These are phyloP conservation scores for Forbesichthys papilliferus DNA, from an alignment of 2,113 vertebrate genomes.

Conservation along the genomic window DNA sequence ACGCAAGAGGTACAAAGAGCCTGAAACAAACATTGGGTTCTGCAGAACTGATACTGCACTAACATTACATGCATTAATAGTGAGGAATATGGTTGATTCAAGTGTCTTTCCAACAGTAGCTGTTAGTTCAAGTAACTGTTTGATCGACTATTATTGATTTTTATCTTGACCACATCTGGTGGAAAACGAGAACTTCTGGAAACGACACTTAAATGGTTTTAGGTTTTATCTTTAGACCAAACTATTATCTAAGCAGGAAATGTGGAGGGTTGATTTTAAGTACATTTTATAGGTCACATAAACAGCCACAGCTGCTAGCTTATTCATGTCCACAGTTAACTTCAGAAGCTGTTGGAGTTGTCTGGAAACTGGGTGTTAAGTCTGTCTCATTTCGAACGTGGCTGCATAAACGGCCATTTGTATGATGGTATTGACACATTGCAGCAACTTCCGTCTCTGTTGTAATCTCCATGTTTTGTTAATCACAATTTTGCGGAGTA, in stretches of 20 bases:
- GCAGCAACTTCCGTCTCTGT: slow-evolving; percentile 21
- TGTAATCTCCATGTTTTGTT: slow-evolving; percentile 23
- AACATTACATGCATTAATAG: neutral
- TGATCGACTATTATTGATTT: neutral
- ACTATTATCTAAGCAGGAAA: slow-evolving; percentile 57
- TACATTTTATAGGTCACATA: slow-evolving; percentile 54
- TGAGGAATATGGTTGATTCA: neutral
- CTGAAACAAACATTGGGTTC: neutral
- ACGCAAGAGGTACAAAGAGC: neutral
- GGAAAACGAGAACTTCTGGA: slow-evolving; percentile 16
- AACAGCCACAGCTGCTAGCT: slow-evolving; percentile 52
- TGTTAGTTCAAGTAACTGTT: neutral
- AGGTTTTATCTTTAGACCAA: slow-evolving; percentile 39
- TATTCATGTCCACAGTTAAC: slow-evolving; percentile 33
- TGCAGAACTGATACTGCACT: neutral
- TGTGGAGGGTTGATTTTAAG: slow-evolving; percentile 31
- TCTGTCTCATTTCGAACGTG: slow-evolving; percentile 49
- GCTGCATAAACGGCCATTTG: slow-evolving; percentile 27
- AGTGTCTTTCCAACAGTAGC: neutral
- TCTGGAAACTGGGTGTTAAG: slow-evolving; percentile 61
- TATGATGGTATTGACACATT: slow-evolving; percentile 18
- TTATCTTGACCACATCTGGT: neutral
- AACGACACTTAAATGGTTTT: slow-evolving; percentile 23
- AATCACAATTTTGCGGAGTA: neutral
- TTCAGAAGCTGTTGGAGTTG: slow-evolving; percentile 43